These are phyloP conservation scores for Pelodiscus sinensis DNA, from an alignment of 2,113 vertebrate genomes.

Conservation along the genomic window DNA sequence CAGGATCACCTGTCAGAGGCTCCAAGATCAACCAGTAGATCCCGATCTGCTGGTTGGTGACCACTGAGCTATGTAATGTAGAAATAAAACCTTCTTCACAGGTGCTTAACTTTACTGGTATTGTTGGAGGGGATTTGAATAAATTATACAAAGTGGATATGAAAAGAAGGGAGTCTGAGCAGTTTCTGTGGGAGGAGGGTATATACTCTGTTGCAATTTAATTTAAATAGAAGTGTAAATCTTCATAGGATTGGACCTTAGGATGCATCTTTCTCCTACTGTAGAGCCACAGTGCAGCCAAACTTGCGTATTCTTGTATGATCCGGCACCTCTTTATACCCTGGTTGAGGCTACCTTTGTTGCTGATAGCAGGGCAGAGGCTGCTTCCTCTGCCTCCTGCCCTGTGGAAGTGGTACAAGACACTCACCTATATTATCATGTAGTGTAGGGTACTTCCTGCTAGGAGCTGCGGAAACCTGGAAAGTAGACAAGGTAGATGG, in stretches of 20 bases:
- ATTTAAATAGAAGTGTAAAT: not conserved
- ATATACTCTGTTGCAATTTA: not conserved
- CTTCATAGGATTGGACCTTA: not conserved
- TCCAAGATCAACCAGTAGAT: no score
- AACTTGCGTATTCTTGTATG: not conserved
- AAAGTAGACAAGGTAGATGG: not conserved
- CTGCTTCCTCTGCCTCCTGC: not conserved
- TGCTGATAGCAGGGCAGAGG: not conserved
- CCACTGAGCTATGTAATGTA: not conserved
- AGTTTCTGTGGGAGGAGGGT: not conserved
- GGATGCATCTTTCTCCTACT: not conserved
- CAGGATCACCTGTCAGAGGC: no score
- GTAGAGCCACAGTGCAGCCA: not conserved
- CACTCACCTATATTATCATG: not conserved
- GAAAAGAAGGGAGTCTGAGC: not conserved
- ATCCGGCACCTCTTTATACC: not conserved
- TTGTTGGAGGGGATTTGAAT: not conserved
- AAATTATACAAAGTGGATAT: not conserved
- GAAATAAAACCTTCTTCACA: not conserved
- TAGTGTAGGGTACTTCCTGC: not conserved
- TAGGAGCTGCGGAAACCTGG: not conserved
- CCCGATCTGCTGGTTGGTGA: no score
- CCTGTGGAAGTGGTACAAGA: rapidly evolving
- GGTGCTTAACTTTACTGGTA: not conserved
- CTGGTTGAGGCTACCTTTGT: not conserved